Conservation (phyloP, 92 coral and sea anemone species). For the Porites divaricata region DNA sequence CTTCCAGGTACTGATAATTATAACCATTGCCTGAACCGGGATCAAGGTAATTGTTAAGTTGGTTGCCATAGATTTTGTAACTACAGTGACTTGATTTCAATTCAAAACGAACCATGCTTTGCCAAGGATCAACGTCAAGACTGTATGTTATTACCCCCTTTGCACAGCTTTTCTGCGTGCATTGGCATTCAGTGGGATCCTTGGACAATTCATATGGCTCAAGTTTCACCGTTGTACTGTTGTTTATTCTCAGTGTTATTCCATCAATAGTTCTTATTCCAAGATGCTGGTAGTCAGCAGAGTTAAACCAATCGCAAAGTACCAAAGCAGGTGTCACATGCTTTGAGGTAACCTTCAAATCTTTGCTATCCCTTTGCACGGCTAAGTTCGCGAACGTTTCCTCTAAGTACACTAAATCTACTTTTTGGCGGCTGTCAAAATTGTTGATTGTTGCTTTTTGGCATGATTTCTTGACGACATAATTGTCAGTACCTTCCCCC, state of each 20-base stretch:
- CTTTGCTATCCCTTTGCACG: neutral
- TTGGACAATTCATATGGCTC: conserved; percentile 58
- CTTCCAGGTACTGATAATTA: conserved; percentile 47
- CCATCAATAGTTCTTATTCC: conserved; percentile 56
- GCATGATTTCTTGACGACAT: conserved; percentile 53
- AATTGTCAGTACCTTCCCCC: conserved; percentile 56
- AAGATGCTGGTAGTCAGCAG: conserved; percentile 35
- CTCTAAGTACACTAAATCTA: conserved; percentile 35
- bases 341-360: conserved; percentile 24
- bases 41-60: conserved; percentile 65
- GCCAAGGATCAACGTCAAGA: conserved; percentile 45
- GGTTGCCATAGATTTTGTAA: conserved; percentile 21
- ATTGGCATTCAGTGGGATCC: conserved; percentile 59
- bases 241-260: conserved; percentile 28
- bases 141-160: conserved; percentile 5
- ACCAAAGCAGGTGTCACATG: conserved; percentile 7
- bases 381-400: conserved; percentile 35
- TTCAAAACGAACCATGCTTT: conserved; percentile 55
- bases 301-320: conserved; percentile 40
- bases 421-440: conserved; percentile 30
- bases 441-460: conserved; percentile 27
- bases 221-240: conserved; percentile 8
- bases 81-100: conserved; percentile 55
- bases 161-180: conserved; percentile 5
- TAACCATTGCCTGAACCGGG: conserved; percentile 33